Conservation (phyloP, 2,113 vertebrate species). For the Coptodon rendalli region DNA sequence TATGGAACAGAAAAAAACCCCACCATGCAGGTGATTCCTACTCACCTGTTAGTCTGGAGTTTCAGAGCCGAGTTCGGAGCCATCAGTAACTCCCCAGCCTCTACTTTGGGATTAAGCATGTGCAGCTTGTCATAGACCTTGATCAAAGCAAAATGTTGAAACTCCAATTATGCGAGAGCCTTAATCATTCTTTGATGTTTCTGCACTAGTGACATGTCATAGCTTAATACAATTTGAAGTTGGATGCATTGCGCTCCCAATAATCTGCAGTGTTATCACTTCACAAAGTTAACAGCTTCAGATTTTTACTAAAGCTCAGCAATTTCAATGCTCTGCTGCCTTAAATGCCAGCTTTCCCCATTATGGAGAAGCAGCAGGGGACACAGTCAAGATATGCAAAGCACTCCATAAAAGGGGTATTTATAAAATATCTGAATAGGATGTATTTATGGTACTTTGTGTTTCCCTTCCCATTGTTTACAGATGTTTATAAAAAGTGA, state of each 20-base stretch:
- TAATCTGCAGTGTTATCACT: conserved; percentile 46
- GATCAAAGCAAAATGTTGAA: conserved; percentile 39
- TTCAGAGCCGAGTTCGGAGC: conserved; percentile 72
- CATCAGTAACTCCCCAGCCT: conserved; percentile 79
- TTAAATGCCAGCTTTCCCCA: not conserved
- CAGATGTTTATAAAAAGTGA: not conserved
- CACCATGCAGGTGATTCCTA: not conserved
- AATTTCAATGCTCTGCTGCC: not conserved
- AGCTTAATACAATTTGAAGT: conserved; percentile 40
- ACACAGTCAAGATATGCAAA: not conserved
- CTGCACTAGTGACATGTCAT: conserved; percentile 6
- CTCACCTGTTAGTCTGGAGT: conserved; percentile 74
- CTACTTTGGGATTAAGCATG: conserved; percentile 77
- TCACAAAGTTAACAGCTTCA: conserved; percentile 6
- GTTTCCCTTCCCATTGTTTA: not conserved
- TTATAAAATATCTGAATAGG: not conserved
- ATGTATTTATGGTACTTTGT: not conserved
- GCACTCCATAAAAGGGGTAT: not conserved
- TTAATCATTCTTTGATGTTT: conserved; percentile 43
- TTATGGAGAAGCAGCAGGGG: not conserved
- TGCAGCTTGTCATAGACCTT: conserved; percentile 89
- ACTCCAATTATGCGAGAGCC: conserved; percentile 25
- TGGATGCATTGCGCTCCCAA: conserved; percentile 17
- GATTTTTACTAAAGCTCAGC: conserved; percentile 10
- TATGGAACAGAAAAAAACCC: not conserved